A percentile compares a stretch with the other conserved stretches of the same genome.
Conservation (phyloP, 2,888 invertebrate genomes). For the Eilema griseolum region DNA sequence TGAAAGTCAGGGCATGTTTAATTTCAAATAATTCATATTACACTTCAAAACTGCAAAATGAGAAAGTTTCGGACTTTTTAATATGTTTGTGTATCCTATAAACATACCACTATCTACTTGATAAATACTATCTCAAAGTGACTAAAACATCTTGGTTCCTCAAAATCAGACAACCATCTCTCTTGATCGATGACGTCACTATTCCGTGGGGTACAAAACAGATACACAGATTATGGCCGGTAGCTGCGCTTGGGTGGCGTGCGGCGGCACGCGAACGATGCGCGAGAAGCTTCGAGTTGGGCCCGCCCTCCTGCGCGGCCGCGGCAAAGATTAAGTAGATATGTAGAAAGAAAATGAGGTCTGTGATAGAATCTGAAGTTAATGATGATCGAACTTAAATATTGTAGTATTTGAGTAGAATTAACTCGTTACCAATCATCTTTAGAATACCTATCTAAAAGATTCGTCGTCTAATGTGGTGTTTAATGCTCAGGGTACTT, state of each 20-base stretch:
- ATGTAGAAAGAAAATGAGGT: slow-evolving; percentile 21
- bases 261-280: slow-evolving; percentile 76
- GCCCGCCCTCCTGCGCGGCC: slow-evolving; percentile 72
- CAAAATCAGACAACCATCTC: slow-evolving; percentile 32
- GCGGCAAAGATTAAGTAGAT: slow-evolving; percentile 64
- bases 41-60: too few relatives aligned
- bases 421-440: not conserved
- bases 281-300: slow-evolving; percentile 66
- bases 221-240: slow-evolving; percentile 56
- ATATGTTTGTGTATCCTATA: not conserved
- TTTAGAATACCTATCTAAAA: not conserved
- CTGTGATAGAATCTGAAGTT: not conserved
- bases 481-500: not conserved
- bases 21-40: too few relatives aligned
- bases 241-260: slow-evolving; percentile 80
- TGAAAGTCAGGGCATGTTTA: too few relatives aligned
- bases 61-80: too few relatives aligned
- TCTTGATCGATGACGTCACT: slow-evolving; percentile 43
- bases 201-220: slow-evolving; percentile 41
- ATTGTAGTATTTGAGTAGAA: not conserved
- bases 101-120: not conserved
- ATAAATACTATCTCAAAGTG: not conserved
- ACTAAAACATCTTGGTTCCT: slow-evolving; percentile 14
- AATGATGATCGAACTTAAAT: not conserved
- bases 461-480: not conserved